Evolutionary conservation across 2,888 invertebrate genomes (phyloP).

Genomic region (Elmis aenea): DNA sequence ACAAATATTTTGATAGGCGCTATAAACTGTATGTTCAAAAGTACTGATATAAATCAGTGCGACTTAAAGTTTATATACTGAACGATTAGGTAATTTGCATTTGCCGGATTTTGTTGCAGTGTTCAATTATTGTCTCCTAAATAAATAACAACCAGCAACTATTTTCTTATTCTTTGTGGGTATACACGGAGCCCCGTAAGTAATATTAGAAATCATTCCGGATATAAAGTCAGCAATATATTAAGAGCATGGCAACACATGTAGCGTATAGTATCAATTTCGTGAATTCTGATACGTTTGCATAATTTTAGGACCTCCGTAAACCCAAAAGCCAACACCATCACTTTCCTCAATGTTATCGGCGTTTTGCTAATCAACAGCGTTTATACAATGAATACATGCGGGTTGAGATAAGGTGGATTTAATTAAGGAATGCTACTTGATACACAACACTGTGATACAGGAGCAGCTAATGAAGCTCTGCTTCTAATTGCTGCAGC

Average conservation of each 20-base stretch:
- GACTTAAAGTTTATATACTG: no score
- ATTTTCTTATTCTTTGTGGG: no score
- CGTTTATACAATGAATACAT: conserved; percentile 21
- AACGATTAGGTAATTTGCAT: no score
- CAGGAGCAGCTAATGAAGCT: conserved; percentile 21
- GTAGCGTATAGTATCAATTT: conserved; percentile 14
- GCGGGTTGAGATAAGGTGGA: conserved; percentile 22
- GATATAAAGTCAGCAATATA: neutral
- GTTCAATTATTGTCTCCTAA: no score
- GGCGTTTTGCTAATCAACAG: conserved; percentile 20
- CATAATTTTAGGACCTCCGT: conserved; percentile 14
- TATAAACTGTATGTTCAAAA: no score
- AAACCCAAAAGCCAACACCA: conserved; percentile 17
- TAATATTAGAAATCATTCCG: neutral
- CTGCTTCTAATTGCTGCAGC: conserved; percentile 19
- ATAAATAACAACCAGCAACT: no score
- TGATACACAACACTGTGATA: conserved; percentile 22
- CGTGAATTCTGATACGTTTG: conserved; percentile 17
- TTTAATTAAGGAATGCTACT: conserved; percentile 22
- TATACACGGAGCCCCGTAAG: neutral
- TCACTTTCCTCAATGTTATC: conserved; percentile 19
- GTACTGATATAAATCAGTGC: no score
- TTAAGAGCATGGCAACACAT: conserved; percentile 8
- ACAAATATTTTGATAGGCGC: no score
- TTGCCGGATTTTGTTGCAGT: no score